Evolutionary conservation across 2,797 vertebrate genomes (phyloP), one percentile per base, ranked within the genome.

Genomic region (Intellagama lesueurii): DNA sequence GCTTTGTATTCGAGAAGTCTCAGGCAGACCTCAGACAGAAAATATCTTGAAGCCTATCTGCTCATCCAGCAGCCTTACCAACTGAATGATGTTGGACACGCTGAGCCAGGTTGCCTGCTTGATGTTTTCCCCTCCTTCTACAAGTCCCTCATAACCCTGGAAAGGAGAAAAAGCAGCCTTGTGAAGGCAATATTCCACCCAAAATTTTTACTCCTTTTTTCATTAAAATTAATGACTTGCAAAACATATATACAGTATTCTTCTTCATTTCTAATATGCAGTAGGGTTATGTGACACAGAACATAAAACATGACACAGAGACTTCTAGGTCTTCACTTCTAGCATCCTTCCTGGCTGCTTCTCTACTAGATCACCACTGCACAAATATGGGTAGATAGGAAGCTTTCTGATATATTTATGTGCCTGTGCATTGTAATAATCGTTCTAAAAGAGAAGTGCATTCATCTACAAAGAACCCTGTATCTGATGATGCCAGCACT

Each of bases 71-170:
- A 80, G n/a, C 28, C 96, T 96, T 95, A 99, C 99, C 97, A 98
- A 97, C 90, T 99, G 98, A 94, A 99, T 99, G 95, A 99, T 99
- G 96, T 99, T 98, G 94, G 98, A 98, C 91, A 99, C 98, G 0
- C 98, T 99, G 85, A 99, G 98, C 99, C 99, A 99, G 93, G 98
- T 96, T 68, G 99, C 98, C 66, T 97, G 97, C 94, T 98, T 98
- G 93, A 99, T 99, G 96, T 98, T 98, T 89, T 99, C 98, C 1
- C 98, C 98, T 6, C 99, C 99, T 60, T 99, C 98, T 93, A 99
- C 99, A 87, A 99, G 96, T 49, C 99, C 99, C 94, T 99, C 98
- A 2, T 99, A 99, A 87, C 98, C 99, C 99, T 99, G 95, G 0
- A 1, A 90, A 85, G 82, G 52, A 70, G 79, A 86, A 85, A 86